phyloP scores from a whole-genome alignment of 2,113 vertebrate species.

The Gyps fulvus region DNA sequence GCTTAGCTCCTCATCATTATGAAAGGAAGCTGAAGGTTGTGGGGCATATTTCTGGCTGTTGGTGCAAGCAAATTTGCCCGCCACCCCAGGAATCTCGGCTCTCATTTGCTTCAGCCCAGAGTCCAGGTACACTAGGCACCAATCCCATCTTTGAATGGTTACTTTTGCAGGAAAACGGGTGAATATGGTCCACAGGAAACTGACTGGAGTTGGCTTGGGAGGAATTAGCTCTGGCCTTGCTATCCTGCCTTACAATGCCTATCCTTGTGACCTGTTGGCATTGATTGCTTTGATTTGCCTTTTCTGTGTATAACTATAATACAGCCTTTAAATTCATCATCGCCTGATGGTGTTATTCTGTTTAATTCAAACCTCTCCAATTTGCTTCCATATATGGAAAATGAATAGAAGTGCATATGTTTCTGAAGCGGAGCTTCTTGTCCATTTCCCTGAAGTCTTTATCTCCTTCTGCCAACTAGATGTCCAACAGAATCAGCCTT shows the following conservation, averaged over 20 bases:
- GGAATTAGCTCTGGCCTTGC: not conserved
- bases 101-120: not conserved
- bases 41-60: not conserved
- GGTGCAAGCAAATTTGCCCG: not conserved
- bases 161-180: not conserved
- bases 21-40: not conserved
- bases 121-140: not conserved
- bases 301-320: not conserved
- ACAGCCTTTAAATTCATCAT: not conserved
- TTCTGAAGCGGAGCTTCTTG: not conserved
- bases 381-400: not conserved
- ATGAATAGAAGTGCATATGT: not conserved
- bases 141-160: not conserved
- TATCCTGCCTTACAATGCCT: not conserved
- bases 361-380: not conserved
- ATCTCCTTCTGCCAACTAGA: not conserved
- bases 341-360: not conserved
- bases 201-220: not conserved
- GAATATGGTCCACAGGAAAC: not conserved
- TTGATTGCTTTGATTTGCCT: not conserved
- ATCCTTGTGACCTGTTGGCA: not conserved
- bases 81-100: not conserved
- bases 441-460: not conserved
- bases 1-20: not conserved
- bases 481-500: not conserved